These are phyloP conservation scores for Phrynocephalus vlangalii DNA, from an alignment of 2,797 vertebrate genomes.

Conservation along the genomic window DNA sequence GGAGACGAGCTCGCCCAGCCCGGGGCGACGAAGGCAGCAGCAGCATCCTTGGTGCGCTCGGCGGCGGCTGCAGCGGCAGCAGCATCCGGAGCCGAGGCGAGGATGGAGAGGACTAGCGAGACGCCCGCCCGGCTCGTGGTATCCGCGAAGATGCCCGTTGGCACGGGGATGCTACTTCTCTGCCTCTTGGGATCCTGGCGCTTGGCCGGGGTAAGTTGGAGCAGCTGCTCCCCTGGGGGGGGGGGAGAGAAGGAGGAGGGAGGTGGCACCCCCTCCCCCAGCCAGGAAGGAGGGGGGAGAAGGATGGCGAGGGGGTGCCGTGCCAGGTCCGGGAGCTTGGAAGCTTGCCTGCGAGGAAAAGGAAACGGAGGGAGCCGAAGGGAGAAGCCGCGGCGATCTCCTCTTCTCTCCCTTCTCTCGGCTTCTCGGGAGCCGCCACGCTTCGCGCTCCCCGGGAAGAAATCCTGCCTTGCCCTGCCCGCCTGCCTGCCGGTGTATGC, in stretches of 20 bases:
- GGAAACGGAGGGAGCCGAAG: too few species aligned
- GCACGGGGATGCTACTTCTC: conserved; percentile 62
- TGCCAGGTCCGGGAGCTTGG: neutral
- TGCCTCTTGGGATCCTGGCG: conserved; percentile 54
- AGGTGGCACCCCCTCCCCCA: too few species aligned
- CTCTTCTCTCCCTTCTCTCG: neutral
- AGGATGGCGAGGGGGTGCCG: neutral
- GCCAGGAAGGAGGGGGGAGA: rapidly evolving
- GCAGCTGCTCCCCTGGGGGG: neutral
- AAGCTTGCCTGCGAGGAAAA: too few species aligned
- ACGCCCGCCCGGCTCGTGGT: neutral
- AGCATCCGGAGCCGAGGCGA: neutral
- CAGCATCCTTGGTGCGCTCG: too few species aligned
- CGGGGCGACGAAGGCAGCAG: too few species aligned
- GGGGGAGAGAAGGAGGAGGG: neutral
- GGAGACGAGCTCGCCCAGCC: too few species aligned
- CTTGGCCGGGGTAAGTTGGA: conserved; percentile 75
- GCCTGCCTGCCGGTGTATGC: neutral
- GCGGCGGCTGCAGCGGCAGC: neutral
- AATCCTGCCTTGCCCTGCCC: neutral
- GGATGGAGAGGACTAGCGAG: neutral
- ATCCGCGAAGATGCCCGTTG: conserved; percentile 66
- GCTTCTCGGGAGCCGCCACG: neutral
- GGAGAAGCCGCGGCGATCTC: too few species aligned
- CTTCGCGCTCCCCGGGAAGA: neutral